These are phyloP conservation scores for Aspidiotus destructor DNA, from an alignment of 2,888 invertebrate species.

Conservation along the genomic window DNA sequence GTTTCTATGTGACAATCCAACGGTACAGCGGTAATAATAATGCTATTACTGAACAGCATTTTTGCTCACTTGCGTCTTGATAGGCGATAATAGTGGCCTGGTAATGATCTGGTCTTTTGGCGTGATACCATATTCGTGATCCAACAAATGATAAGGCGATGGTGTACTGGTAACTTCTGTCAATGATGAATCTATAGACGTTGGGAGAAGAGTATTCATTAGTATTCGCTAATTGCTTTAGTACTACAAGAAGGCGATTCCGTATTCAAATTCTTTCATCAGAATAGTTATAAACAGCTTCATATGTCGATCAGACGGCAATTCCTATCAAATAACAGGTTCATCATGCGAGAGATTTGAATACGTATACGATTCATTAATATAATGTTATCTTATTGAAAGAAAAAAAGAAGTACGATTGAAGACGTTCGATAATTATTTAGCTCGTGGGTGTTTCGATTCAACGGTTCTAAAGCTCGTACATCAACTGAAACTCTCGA, in stretches of 20 bases:
- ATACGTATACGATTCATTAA: no score
- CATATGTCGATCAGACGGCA: constrained; percentile 15
- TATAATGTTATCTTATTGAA: no score
- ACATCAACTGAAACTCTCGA: no score
- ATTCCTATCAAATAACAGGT: constrained; percentile 9
- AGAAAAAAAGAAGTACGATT: no score
- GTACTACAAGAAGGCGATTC: neutral
- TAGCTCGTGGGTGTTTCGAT: no score
- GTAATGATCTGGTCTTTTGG: constrained; percentile 59
- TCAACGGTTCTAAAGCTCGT: no score
- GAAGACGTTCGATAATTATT: no score
- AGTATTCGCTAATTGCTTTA: no score
- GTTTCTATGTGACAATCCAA: neutral
- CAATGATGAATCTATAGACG: constrained; percentile 8
- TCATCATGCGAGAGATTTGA: neutral
- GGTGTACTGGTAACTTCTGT: constrained; percentile 39
- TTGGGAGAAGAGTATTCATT: neutral
- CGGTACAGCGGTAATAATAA: neutral
- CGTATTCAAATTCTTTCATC: neutral
- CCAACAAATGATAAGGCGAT: constrained; percentile 66
- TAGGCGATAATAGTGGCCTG: constrained; percentile 40
- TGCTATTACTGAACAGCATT: constrained; percentile 1
- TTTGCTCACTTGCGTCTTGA: constrained; percentile 38
- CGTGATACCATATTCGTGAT: constrained; percentile 79
- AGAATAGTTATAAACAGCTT: neutral